A percentile compares a stretch with the other conserved stretches of the same genome.
Evolutionary conservation across 2,888 invertebrate genomes (phyloP).

Genomic region (Euplexia lucipara): DNA sequence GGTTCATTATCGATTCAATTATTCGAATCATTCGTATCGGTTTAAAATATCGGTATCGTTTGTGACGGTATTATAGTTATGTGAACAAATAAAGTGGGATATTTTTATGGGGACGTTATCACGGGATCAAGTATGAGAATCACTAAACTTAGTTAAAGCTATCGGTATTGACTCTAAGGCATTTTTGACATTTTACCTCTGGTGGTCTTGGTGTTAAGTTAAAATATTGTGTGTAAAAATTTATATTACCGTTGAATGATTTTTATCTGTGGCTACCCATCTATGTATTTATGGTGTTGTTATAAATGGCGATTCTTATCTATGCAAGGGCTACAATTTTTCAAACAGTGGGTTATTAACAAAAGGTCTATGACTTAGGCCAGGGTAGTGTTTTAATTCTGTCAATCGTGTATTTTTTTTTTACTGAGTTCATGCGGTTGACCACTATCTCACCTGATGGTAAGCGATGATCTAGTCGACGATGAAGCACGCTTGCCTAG

Average conservation of each 20-base stretch:
- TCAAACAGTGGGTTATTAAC: neutral
- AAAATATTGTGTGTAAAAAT: slow-evolving; percentile 39
- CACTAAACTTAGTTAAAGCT: slow-evolving; percentile 30
- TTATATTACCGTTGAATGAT: slow-evolving; percentile 27
- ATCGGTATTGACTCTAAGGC: slow-evolving; percentile 6
- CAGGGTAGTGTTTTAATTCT: neutral
- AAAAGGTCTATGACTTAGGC: too few species aligned
- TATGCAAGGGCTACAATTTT: neutral
- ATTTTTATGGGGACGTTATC: slow-evolving; percentile 58
- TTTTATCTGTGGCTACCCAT: neutral
- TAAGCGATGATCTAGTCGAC: too few species aligned
- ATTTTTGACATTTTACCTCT: slow-evolving; percentile 19
- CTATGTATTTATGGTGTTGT: slow-evolving; percentile 2
- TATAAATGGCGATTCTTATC: slow-evolving; percentile 14
- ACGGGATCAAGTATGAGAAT: slow-evolving; percentile 24
- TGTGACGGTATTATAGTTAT: slow-evolving; percentile 46
- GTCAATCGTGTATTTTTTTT: neutral
- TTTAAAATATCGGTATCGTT: slow-evolving; percentile 57
- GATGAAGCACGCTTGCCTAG: too few species aligned
- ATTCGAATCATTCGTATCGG: slow-evolving; percentile 64
- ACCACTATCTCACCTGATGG: too few species aligned
- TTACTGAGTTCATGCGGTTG: too few species aligned
- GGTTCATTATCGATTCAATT: slow-evolving; percentile 64
- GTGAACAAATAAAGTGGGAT: slow-evolving; percentile 62
- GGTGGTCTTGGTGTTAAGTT: slow-evolving; percentile 38